These are phyloP conservation scores for Oryzias woworae DNA, from an alignment of 2,113 vertebrate genomes.

Conservation along the genomic window DNA sequence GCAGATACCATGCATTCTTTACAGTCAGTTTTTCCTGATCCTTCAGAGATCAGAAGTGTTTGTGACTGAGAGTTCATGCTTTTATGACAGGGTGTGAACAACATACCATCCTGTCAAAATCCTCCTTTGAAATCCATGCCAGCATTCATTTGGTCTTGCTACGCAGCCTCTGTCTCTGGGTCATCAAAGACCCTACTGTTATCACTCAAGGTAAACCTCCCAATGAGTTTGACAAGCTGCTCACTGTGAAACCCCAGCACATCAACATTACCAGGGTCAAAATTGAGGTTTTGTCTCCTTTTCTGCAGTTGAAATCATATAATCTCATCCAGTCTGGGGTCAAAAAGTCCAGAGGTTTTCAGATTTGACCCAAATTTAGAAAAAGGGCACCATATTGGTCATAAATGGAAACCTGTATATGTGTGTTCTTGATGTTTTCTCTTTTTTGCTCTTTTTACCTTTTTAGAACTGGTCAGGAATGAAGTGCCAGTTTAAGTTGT, in stretches of 20 bases:
- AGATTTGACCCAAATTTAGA: constrained; percentile 45
- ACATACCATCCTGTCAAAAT: constrained; percentile 1
- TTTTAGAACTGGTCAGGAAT: constrained; percentile 97
- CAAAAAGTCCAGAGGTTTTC: constrained; percentile 27
- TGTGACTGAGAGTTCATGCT: constrained; percentile 5
- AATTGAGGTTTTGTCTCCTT: constrained; percentile 18
- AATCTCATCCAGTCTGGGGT: constrained; percentile 38
- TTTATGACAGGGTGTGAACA: constrained; percentile 24
- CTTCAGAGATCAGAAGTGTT: constrained; percentile 26
- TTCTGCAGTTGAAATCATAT: constrained; percentile 40
- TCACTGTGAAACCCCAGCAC: constrained; percentile 28
- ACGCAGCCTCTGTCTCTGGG: not conserved
- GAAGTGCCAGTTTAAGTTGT: constrained; percentile 98
- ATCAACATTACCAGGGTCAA: constrained; percentile 18
- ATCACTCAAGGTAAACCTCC: constrained; percentile 33
- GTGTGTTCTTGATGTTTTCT: constrained; percentile 16
- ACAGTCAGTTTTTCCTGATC: not conserved
- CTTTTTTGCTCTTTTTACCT: constrained; percentile 25
- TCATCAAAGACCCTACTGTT: constrained; percentile 19
- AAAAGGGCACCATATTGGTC: constrained; percentile 18
- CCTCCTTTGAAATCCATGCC: constrained; percentile 17
- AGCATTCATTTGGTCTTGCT: constrained; percentile 16
- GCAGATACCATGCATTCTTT: constrained; percentile 59
- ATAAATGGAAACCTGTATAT: constrained; percentile 10
- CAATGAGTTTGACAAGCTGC: constrained; percentile 22